A percentile compares a stretch with the other conserved stretches of the same genome.
phyloP scores from a whole-genome alignment of 2,888 invertebrate genomes.

The Acrocera orbiculus region DNA sequence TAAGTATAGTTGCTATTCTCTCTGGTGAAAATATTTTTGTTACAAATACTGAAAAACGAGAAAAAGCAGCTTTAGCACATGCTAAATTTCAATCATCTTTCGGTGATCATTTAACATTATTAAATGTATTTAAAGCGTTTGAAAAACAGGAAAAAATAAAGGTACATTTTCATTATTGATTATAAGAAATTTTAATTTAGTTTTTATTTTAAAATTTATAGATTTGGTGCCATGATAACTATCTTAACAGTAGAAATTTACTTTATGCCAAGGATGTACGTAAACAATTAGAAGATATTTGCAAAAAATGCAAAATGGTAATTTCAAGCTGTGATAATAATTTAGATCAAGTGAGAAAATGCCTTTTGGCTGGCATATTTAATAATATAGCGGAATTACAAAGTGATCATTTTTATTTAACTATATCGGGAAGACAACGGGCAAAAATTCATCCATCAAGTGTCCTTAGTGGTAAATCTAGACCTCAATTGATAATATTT shows the following conservation, averaged over 20 bases:
- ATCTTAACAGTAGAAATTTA: constrained; percentile 65
- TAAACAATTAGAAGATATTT: constrained; percentile 57
- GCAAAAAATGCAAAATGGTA: constrained; percentile 33
- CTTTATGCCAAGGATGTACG: constrained; percentile 63
- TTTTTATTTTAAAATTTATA: constrained; percentile 11
- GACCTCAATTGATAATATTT: constrained; percentile 59
- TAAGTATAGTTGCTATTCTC: constrained; percentile 72
- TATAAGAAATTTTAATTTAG: constrained; percentile 1
- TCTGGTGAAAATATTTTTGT: constrained; percentile 77
- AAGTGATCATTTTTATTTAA: constrained; percentile 50
- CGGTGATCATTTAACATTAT: constrained; percentile 81
- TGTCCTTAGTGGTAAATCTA: constrained; percentile 39
- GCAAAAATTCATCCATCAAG: constrained; percentile 76
- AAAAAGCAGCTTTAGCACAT: constrained; percentile 51
- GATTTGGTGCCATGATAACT: constrained; percentile 79
- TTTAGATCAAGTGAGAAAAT: constrained; percentile 51
- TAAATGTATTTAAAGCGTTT: constrained; percentile 75
- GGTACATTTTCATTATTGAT: constrained; percentile 21
- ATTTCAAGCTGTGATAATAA: constrained; percentile 43
- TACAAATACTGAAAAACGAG: constrained; percentile 46
- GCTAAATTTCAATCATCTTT: constrained; percentile 68
- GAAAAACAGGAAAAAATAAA: constrained; percentile 51
- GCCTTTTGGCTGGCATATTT: constrained; percentile 64
- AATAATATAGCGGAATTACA: constrained; percentile 70
- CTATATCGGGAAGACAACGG: constrained; percentile 42